These are phyloP conservation scores for Drosophila nr. perissopoda DNA, from an alignment of 2,888 invertebrate species.

Conservation along the genomic window DNA sequence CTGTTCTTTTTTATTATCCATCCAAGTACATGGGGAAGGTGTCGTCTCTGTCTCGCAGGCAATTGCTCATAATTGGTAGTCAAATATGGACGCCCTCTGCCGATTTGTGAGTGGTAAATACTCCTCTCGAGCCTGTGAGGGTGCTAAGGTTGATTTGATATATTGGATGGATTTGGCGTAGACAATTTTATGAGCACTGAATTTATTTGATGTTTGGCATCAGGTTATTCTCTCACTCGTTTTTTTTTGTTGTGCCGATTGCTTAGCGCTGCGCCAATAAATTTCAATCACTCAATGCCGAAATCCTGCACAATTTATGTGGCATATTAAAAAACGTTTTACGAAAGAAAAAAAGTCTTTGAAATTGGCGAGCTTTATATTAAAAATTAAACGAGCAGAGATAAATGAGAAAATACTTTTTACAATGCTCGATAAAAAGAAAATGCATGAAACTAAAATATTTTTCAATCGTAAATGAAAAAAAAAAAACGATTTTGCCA, in stretches of 20 bases:
- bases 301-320: conserved; percentile 74
- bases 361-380: conserved; percentile 53
- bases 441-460: conserved; percentile 62
- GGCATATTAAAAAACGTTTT: conserved; percentile 74
- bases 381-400: conserved; percentile 69
- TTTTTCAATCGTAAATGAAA: conserved; percentile 58
- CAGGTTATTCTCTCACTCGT: conserved; percentile 40
- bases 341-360: conserved; percentile 38
- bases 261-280: conserved; percentile 54
- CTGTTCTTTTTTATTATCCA: conserved; percentile 15
- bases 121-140: conserved; percentile 14
- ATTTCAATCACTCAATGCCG: conserved; percentile 59
- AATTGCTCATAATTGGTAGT: conserved; percentile 80
- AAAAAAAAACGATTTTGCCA: conserved; percentile 20
- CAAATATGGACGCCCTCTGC: conserved; percentile 56
- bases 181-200: conserved; percentile 77
- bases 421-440: conserved; percentile 61
- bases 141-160: conserved; percentile 66
- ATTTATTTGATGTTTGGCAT: conserved; percentile 76
- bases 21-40: conserved; percentile 48
- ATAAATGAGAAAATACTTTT: conserved; percentile 57
- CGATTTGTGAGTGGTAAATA: conserved; percentile 42
- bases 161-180: conserved; percentile 75
- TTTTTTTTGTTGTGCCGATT: conserved; percentile 19
- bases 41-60: conserved; percentile 37